A percentile compares a stretch with the other conserved stretches of the same genome.
Conservation (phyloP, 2,888 invertebrate genomes). For the Malachius bipustulatus region DNA sequence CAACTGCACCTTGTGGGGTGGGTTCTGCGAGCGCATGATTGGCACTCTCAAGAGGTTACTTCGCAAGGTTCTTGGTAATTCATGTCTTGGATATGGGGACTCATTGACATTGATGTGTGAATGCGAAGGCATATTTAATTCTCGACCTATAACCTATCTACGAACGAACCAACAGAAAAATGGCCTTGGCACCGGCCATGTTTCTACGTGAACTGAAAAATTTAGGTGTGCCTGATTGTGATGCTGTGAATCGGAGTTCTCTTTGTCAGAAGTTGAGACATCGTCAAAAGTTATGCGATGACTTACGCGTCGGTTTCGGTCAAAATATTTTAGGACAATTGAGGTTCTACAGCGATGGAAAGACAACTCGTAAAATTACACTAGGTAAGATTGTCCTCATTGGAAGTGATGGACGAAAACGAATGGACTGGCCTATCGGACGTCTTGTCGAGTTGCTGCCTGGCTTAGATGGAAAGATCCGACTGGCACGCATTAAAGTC, state of each 20-base stretch:
- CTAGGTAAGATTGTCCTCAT: slow-evolving; percentile 17
- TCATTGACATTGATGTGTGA: no score
- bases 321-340: slow-evolving; percentile 20
- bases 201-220: slow-evolving; percentile 20
- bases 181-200: slow-evolving; percentile 21
- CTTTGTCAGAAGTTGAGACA: slow-evolving; percentile 15
- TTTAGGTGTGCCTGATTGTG: slow-evolving; percentile 18
- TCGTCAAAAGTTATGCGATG: slow-evolving; percentile 18
- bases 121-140: slow-evolving; percentile 28
- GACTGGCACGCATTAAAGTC: no score
- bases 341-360: slow-evolving; percentile 8
- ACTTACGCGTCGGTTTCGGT: slow-evolving; percentile 19
- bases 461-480: slow-evolving; percentile 14
- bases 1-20: slow-evolving; percentile 35
- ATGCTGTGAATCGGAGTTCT: slow-evolving; percentile 14
- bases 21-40: no score
- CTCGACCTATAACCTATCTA: slow-evolving; percentile 21
- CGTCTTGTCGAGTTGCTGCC: slow-evolving; percentile 15
- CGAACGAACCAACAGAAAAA: no score
- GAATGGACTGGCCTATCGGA: slow-evolving; percentile 18
- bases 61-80: slow-evolving; percentile 27
- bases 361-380: slow-evolving; percentile 7
- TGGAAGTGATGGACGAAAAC: slow-evolving; percentile 15
- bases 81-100: slow-evolving; percentile 23
- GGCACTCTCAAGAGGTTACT: slow-evolving; percentile 30